phyloP scores from a whole-genome alignment of 2,888 invertebrate genomes.

The Lucinisca nassula region DNA sequence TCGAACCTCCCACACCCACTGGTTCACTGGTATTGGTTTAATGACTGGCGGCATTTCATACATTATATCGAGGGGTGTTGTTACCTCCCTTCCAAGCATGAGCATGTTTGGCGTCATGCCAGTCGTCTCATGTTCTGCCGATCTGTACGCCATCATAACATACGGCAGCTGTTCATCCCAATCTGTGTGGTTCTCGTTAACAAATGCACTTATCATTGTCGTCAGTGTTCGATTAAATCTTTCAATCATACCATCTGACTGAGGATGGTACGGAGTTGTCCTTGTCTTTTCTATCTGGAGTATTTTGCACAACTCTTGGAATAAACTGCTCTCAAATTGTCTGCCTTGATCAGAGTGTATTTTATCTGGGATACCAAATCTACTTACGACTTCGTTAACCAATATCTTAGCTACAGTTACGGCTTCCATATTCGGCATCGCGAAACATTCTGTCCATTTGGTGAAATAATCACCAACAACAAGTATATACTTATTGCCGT shows the following conservation, averaged over 20 bases:
- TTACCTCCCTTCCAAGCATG: background rate
- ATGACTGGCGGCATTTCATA: background rate
- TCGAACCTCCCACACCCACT: constrained; percentile 44
- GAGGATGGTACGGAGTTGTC: too few relatives aligned
- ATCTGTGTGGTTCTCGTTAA: constrained; percentile 38
- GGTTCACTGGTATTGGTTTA: constrained; percentile 2
- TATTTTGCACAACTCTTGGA: constrained; percentile 18
- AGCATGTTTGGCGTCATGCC: background rate
- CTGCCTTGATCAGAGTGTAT: too few relatives aligned
- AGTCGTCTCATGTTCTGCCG: background rate
- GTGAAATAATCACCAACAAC: constrained; percentile 29
- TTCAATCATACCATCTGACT: too few relatives aligned
- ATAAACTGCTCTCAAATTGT: constrained; percentile 20
- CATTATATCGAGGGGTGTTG: background rate
- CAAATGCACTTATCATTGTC: constrained; percentile 42
- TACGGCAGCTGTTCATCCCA: constrained; percentile 48
- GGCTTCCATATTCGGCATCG: constrained; percentile 18
- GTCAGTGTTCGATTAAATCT: constrained; percentile 41
- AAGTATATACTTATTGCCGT: constrained; percentile 17
- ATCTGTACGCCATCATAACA: constrained; percentile 24
- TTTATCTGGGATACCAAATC: constrained; percentile 24
- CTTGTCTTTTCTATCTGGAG: constrained; percentile 28
- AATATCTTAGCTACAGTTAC: background rate
- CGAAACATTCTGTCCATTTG: background rate
- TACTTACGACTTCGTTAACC: background rate